Evolutionary conservation across 2,113 vertebrate species (phyloP).

Genomic region (Ageneiosus marmoratus): DNA sequence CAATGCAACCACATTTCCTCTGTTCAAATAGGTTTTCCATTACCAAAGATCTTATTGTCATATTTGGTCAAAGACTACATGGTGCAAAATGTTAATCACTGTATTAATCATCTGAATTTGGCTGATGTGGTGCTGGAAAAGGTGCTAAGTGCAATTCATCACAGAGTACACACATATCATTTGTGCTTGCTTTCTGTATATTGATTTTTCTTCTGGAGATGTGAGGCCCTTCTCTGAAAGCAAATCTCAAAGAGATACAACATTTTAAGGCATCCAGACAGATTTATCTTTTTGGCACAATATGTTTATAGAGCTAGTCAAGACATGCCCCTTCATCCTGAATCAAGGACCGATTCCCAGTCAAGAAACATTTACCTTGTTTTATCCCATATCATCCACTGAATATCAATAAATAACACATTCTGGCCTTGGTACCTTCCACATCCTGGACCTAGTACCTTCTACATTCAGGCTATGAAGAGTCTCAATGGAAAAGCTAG

Average conservation of each 20-base stretch:
- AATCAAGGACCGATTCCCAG: slow-evolving; percentile 28
- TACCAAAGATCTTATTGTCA: slow-evolving; percentile 38
- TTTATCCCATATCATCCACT: slow-evolving; percentile 44
- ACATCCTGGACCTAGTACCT: slow-evolving; percentile 27
- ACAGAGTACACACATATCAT: not conserved
- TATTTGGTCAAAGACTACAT: slow-evolving; percentile 28
- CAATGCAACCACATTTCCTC: slow-evolving; percentile 23
- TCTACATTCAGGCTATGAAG: slow-evolving; percentile 49
- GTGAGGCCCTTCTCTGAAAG: slow-evolving; percentile 6
- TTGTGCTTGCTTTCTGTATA: slow-evolving; percentile 23
- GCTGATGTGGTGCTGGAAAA: slow-evolving; percentile 20
- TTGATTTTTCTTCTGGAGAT: slow-evolving; percentile 14
- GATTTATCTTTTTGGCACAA: slow-evolving; percentile 32
- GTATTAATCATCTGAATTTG: slow-evolving; percentile 26
- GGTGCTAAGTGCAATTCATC: slow-evolving; percentile 28
- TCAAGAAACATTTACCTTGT: slow-evolving; percentile 59
- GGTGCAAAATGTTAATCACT: slow-evolving; percentile 17
- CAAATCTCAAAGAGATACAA: not conserved
- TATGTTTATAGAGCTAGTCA: slow-evolving; percentile 24
- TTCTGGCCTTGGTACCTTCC: slow-evolving; percentile 35
- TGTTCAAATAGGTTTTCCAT: slow-evolving; percentile 35
- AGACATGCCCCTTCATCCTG: slow-evolving; percentile 23
- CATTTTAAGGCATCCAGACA: slow-evolving; percentile 35
- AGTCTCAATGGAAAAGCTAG: slow-evolving; percentile 58
- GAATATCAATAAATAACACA: slow-evolving; percentile 12